Conservation (phyloP, 2,888 invertebrate species). For the Meghimatium bilineatum region DNA sequence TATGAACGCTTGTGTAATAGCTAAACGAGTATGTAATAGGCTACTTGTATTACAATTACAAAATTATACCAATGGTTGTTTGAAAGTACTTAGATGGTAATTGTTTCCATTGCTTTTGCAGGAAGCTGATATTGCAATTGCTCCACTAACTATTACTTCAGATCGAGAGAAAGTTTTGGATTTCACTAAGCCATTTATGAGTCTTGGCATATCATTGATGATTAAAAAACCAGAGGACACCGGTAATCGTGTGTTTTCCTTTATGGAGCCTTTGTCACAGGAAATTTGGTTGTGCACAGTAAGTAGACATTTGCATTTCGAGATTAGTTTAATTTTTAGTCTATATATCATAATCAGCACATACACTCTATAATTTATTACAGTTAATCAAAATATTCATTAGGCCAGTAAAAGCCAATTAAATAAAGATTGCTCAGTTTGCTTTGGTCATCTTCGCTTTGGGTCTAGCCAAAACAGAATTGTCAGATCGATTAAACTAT, state of each 20-base stretch:
- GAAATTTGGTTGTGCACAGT: conserved; percentile 95
- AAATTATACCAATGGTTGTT: no score
- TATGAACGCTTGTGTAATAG: no score
- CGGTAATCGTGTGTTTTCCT: conserved; percentile 96
- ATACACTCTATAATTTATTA: no score
- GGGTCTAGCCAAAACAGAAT: no score
- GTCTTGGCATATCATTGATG: conserved; percentile 95
- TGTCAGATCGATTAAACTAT: no score
- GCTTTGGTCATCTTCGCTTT: no score
- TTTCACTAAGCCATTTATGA: conserved; percentile 98
- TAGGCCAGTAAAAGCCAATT: no score
- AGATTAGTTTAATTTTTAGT: neutral
- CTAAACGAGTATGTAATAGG: no score
- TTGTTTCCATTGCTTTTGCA: conserved; percentile 56
- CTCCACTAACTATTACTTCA: conserved; percentile 95
- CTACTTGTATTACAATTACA: no score
- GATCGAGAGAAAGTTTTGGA: conserved; percentile 95
- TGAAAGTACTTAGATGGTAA: no score
- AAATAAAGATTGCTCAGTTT: no score
- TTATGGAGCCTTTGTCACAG: conserved; percentile 95
- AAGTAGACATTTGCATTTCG: neutral
- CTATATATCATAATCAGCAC: neutral
- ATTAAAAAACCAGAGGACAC: conserved; percentile 94
- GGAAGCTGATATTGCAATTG: conserved; percentile 96
- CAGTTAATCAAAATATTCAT: no score